Base-by-base conservation (phyloP, 2,113 vertebrate species). In the Lethenteron camtschaticum region DNA sequence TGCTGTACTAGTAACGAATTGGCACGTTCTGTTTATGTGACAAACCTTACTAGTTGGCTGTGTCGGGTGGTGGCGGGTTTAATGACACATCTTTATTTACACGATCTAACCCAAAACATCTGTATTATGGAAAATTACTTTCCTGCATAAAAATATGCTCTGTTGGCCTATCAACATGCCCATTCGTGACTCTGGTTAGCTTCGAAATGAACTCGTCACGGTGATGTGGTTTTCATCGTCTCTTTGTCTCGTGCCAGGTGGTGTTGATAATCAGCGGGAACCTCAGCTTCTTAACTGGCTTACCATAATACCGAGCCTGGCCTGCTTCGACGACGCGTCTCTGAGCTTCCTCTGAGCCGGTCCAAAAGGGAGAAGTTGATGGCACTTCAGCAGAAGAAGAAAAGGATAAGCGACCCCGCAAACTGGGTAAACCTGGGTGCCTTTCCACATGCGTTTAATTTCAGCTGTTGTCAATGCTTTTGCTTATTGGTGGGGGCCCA, bases 261-360 rank as follows among this genome's bases (percentile, higher is more conserved):
- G 75, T 81, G 20, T 82, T 97, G 69, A 86, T 95, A 58, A 1
- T 88, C 2, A 97, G 90, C 1, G 91, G 91, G 55, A 96, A 95
- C 80, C 82, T 97, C 75, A 96, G 91, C 74, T 96, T 97, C 78
- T 82, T 97, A 3, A 96, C 83, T 97, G 94, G 90, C 79, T 97
- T 56, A 95, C 91, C 76, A 84, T 95, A 0, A 83, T 97, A 75
- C 91, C 94, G 73, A 86, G 88, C 77, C 70, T 94, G 0, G 83
- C 89, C 68, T 95, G 89, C 78, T 97, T 97, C 0, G 94, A 97
- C 0, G 90, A 97, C 0, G 70, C 76, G 1, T 76, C 82, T 9
- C 75, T 97, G 74, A 78, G 72, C 0, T 81, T 81, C 73, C 76
- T 95, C 56, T 96, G 56, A 68, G 78, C 69, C 75, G 75, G 24